A percentile compares a stretch with the other conserved stretches of the same genome.
Evolutionary conservation across 2,113 vertebrate genomes (phyloP).

Genomic region (Saguinus imperator): DNA sequence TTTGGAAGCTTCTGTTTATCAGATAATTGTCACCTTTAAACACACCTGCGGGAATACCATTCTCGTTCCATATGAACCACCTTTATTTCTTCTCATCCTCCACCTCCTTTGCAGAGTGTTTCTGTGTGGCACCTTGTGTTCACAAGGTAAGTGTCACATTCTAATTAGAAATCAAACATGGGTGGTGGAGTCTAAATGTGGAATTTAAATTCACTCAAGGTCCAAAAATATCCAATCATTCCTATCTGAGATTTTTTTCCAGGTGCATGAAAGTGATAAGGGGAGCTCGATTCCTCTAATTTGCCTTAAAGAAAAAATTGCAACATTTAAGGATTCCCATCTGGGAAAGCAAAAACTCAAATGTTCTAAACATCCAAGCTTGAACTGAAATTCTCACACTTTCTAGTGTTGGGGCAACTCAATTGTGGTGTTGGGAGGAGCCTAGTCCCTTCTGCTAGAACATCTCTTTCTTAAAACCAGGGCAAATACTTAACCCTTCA

Average conservation of each 20-base stretch:
- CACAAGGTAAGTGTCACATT: not conserved
- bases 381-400: not conserved
- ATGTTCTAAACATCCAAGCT: not conserved
- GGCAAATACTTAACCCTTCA: not conserved
- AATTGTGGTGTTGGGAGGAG: not conserved
- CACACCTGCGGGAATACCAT: not conserved
- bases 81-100: not conserved
- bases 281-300: not conserved
- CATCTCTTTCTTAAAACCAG: not conserved
- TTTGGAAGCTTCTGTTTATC: constrained; percentile 7
- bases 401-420: not conserved
- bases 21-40: constrained; percentile 27
- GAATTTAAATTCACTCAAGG: constrained; percentile 35
- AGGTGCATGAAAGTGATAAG: constrained; percentile 53
- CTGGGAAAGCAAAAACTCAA: not conserved
- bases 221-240: constrained; percentile 37
- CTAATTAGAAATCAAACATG: constrained; percentile 58
- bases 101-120: not conserved
- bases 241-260: constrained; percentile 38
- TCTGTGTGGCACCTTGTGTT: not conserved
- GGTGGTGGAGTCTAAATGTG: constrained; percentile 17
- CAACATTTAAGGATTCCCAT: constrained; percentile 28
- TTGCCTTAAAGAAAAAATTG: constrained; percentile 20
- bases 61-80: not conserved
- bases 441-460: not conserved